These are phyloP conservation scores for Brachionus paranguensis DNA, from an alignment of 1,140 invertebrate genomes.

Conservation along the genomic window DNA sequence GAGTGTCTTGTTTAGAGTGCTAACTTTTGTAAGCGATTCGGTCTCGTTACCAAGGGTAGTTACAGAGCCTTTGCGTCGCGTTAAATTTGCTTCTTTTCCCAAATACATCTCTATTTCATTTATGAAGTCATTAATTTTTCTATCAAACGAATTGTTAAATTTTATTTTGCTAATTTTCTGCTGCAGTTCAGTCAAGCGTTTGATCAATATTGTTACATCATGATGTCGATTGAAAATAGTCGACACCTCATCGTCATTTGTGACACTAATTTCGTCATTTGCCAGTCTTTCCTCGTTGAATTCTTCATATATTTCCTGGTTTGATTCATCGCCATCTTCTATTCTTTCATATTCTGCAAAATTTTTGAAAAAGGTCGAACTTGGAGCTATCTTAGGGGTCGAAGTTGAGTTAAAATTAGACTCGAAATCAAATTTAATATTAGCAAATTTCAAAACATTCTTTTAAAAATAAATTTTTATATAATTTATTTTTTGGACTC, in stretches of 20 bases:
- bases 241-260: background rate
- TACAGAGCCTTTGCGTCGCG: background rate
- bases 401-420: background rate
- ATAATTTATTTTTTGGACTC: background rate
- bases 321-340: background rate
- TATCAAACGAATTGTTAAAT: background rate
- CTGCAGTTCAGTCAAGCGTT: background rate
- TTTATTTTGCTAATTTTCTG: background rate
- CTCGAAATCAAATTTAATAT: background rate
- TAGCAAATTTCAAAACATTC: constrained; percentile 32
- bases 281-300: background rate
- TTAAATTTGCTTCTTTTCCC: background rate
- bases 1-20: background rate
- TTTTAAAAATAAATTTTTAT: background rate
- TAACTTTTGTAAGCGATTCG: constrained; percentile 7
- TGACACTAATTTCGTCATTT: background rate
- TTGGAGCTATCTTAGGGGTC: background rate
- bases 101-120: background rate
- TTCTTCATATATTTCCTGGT: background rate
- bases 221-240: background rate
- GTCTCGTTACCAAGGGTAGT: background rate
- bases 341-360: background rate
- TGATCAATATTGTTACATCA: background rate
- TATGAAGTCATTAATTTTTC: background rate
- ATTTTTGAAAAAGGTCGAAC: background rate